Conservation (phyloP, 2,113 vertebrate species). For the Scatophagus argus region DNA sequence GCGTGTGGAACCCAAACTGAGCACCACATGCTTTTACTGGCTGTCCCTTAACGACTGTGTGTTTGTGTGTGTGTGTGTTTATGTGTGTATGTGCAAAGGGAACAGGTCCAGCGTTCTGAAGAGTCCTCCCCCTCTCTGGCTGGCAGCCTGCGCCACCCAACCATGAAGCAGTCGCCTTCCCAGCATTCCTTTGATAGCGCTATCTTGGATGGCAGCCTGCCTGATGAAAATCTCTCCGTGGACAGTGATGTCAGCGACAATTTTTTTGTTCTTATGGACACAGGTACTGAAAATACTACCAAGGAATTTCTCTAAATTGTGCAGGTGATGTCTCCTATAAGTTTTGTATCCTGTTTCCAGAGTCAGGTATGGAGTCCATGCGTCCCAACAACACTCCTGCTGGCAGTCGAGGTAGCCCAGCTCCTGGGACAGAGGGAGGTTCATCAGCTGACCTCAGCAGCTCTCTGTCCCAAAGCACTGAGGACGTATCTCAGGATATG, state of each 20-base stretch:
- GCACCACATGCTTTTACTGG: conserved; percentile 35
- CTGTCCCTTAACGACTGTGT: background rate
- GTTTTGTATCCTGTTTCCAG: conserved; percentile 78
- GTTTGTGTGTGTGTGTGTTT: conserved; percentile 29
- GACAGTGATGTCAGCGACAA: conserved; percentile 93
- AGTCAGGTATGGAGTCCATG: conserved; percentile 88
- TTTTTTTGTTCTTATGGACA: conserved; percentile 91
- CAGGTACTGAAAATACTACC: conserved; percentile 79
- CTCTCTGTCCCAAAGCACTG: conserved; percentile 88
- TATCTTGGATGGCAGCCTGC: conserved; percentile 89
- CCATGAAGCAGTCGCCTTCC: conserved; percentile 91
- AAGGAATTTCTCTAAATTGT: background rate
- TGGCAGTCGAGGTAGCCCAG: conserved; percentile 79
- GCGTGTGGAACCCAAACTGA: conserved; percentile 22
- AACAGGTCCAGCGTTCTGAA: conserved; percentile 85
- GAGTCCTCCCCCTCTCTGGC: conserved; percentile 80
- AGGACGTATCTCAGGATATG: conserved; percentile 86
- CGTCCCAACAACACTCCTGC: conserved; percentile 75
- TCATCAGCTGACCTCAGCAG: conserved; percentile 89
- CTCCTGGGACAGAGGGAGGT: conserved; percentile 81
- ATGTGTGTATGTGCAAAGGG: conserved; percentile 78
- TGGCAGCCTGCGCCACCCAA: conserved; percentile 81
- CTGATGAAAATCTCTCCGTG: conserved; percentile 91
- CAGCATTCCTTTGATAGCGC: conserved; percentile 93
- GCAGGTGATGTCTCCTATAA: background rate